These are phyloP conservation scores for Cephalopterus ornatus DNA, from an alignment of 2,113 vertebrate genomes.

Conservation along the genomic window DNA sequence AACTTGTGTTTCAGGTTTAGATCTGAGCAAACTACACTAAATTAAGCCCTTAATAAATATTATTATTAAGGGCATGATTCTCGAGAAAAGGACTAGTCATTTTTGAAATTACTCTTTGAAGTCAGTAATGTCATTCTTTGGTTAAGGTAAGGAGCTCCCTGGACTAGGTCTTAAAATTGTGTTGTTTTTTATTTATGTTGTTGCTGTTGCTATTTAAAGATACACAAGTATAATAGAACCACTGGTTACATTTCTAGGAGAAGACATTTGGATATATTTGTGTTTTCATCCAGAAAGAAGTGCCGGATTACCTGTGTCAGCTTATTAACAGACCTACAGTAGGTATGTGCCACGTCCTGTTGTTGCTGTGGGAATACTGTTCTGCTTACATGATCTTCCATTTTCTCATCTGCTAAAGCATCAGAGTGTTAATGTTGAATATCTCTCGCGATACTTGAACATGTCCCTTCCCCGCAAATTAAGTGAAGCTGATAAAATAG, in stretches of 20 bases:
- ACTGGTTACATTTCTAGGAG: neutral
- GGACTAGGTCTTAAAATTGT: neutral
- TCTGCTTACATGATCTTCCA: neutral
- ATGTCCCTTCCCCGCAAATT: constrained; percentile 12
- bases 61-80: neutral
- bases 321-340: neutral
- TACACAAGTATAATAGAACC: neutral
- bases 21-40: neutral
- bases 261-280: neutral
- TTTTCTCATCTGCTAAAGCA: neutral
- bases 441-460: no score
- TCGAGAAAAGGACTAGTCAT: neutral
- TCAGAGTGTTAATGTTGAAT: neutral
- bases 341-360: neutral
- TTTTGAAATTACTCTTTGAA: neutral
- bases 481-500: constrained; percentile 28
- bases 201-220: neutral
- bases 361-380: neutral
- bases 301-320: neutral
- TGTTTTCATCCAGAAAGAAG: neutral
- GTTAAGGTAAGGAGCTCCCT: neutral
- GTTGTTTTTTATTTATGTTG: neutral
- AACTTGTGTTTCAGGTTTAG: neutral
- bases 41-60: neutral
- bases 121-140: neutral